A percentile compares a stretch with the other conserved stretches of the same genome.
These are phyloP conservation scores for Physella acuta DNA, from an alignment of 1,140 invertebrate species.

Conservation along the genomic window DNA sequence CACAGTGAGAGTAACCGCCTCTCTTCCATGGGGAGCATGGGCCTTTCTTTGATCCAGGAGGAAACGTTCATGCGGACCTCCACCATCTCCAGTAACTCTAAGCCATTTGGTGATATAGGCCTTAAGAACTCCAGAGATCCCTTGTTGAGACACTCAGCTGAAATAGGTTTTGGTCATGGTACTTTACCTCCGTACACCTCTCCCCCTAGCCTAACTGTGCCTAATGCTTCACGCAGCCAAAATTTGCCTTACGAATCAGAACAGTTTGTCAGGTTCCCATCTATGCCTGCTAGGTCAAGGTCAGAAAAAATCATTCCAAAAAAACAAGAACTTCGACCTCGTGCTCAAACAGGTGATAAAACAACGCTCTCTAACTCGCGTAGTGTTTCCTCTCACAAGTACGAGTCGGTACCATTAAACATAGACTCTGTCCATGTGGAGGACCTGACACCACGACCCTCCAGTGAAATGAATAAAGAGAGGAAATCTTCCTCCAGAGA, in stretches of 20 bases:
- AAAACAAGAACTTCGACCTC: conserved; percentile 8
- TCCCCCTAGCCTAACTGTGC: neutral
- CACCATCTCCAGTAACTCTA: neutral
- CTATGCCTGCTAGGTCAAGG: conserved; percentile 17
- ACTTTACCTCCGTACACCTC: conserved; percentile 4
- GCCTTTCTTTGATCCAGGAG: conserved; percentile 32
- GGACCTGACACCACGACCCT: neutral
- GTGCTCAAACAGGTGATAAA: neutral
- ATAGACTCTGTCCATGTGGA: conserved; percentile 3
- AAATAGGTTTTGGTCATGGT: neutral
- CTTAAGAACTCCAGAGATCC: conserved; percentile 8
- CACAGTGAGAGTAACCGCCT: conserved; percentile 21
- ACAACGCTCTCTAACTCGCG: neutral
- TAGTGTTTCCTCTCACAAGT: neutral
- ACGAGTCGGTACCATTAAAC: conserved; percentile 4
- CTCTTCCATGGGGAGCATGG: conserved; percentile 18
- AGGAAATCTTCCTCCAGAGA: neutral
- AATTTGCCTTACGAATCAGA: conserved; percentile 23
- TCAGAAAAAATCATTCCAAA: conserved; percentile 25
- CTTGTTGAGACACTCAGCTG: neutral
- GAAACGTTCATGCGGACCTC: conserved; percentile 15
- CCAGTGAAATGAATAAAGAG: neutral
- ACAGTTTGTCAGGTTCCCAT: conserved; percentile 19
- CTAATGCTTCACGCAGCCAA: conserved; percentile 7
- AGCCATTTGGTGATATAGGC: too few species aligned